Evolutionary conservation across 2,888 invertebrate species (phyloP), one percentile per base, ranked within the genome.

Genomic region (Dryobota labecula): DNA sequence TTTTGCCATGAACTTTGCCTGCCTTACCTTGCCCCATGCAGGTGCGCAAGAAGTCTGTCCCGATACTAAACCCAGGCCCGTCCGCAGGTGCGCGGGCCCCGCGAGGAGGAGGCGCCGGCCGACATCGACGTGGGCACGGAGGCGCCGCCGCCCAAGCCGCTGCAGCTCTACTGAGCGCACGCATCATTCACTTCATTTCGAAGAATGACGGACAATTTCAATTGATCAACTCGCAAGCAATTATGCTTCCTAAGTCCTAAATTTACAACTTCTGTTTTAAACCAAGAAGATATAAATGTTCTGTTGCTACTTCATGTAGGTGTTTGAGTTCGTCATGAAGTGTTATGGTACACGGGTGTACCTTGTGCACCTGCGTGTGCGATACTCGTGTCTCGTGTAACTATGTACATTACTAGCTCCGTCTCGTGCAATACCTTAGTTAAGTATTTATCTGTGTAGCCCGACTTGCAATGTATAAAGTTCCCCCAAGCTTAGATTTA

Each of bases 41-140:
- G n/a, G n/a, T n/a, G n/a, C n/a, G n/a, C n/a, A n/a, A n/a, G n/a
- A n/a, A n/a, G n/a, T n/a, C 47, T 20, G 20, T 30, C 53, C 15
- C 13, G 20, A 13, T 1, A 54, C 0, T 33, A 7, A 56, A n/a
- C n/a, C 5, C 4, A 8, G 15, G 8, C 8, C 36, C 18, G 2
- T 7, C 15, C 8, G 0, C 92, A 95, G 95, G 94, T 95, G 70
- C 93, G 94, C 41, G 94, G 94, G 0, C 68, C 85, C 43, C 81
- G 84, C 69, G 83, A 86, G 58, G 95, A 95, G 54, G 95, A 95
- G 56, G 92, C 90, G 3, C 94, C 94, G 36, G 90, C 91, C n/a
- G 95, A 96, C 93, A 96, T 96, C 90, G 95, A 96, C 92, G 95
- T 96, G 78, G 95, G 95, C 89, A 95, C 95, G 30, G 95, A 96